Percentiles rank a stretch among this genome's conserved stretches.
These are phyloP conservation scores for Adineta ricciae DNA, from an alignment of 2,888 invertebrate genomes.

Conservation along the genomic window DNA sequence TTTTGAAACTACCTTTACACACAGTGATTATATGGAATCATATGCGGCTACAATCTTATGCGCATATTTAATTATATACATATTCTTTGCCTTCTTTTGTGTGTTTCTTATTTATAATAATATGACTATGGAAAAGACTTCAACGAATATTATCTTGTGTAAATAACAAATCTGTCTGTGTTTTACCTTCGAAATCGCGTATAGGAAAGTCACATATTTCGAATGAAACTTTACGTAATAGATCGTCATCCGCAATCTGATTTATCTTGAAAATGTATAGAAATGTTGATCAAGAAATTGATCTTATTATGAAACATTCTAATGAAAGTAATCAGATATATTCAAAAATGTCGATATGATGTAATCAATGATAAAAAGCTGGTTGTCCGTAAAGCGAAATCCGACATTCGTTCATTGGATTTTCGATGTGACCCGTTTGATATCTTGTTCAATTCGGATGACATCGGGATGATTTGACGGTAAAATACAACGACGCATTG, in stretches of 20 bases:
- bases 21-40: not conserved
- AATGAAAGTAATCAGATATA: not conserved
- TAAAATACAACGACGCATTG: not conserved
- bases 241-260: not conserved
- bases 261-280: not conserved
- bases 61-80: conserved; percentile 1
- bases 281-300: not conserved
- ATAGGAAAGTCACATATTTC: no score
- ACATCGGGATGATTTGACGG: not conserved
- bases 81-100: conserved; percentile 12
- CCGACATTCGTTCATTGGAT: not conserved
- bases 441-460: not conserved
- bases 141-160: not conserved
- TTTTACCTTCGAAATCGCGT: no score
- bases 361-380: not conserved
- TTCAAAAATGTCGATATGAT: not conserved
- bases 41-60: not conserved
- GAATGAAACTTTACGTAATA: not conserved
- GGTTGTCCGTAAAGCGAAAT: no score
- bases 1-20: not conserved
- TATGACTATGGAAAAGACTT: not conserved
- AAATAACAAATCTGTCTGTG: not conserved
- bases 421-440: not conserved
- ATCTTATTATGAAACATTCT: not conserved
- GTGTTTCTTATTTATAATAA: conserved; percentile 15